phyloP scores from a whole-genome alignment of 2,113 vertebrate genomes.

The Ctenodactylus gundi region DNA sequence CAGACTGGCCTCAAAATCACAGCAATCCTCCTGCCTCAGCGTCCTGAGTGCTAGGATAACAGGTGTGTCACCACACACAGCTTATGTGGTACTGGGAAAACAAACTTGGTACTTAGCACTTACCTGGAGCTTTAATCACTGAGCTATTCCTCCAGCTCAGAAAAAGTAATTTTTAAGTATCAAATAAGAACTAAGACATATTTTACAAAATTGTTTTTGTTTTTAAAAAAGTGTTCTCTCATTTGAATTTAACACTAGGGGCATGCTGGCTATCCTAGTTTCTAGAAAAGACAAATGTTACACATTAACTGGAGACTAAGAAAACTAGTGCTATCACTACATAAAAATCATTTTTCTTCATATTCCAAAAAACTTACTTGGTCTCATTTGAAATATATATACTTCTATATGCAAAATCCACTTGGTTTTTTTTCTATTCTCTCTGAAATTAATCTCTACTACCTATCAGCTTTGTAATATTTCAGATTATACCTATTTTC shows the following conservation, averaged over 20 bases:
- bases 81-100: no score
- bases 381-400: not conserved
- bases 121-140: no score
- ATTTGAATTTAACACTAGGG: not conserved
- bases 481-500: constrained; percentile 49
- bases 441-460: constrained; percentile 59
- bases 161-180: constrained; percentile 15
- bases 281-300: constrained; percentile 44
- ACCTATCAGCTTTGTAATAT: constrained; percentile 49
- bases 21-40: no score
- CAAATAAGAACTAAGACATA: not conserved
- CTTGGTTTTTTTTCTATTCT: constrained; percentile 2
- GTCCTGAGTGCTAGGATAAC: no score
- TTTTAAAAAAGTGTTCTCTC: not conserved
- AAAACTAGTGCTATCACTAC: not conserved
- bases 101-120: no score
- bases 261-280: not conserved
- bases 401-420: constrained; percentile 49
- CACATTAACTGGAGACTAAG: not conserved
- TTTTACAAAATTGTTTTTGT: constrained; percentile 1
- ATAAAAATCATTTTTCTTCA: constrained; percentile 50
- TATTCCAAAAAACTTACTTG: not conserved
- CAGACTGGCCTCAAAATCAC: no score
- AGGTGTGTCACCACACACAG: no score
- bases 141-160: no score